phyloP scores from a whole-genome alignment of 2,797 vertebrate genomes.

The Carduelis carduelis region DNA sequence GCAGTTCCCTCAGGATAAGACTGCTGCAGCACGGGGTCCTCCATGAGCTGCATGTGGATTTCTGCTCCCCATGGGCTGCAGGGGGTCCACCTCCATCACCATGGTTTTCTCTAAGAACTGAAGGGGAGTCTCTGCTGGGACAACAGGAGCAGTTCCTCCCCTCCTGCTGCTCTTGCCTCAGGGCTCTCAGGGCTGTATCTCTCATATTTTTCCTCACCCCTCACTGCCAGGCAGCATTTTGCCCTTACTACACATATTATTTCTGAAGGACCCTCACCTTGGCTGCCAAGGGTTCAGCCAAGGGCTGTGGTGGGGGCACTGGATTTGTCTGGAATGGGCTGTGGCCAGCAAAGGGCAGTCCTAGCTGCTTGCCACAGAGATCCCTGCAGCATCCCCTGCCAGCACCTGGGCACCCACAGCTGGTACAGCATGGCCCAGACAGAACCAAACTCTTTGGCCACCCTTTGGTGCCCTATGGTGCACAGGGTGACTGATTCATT shows the following conservation, averaged over 20 bases:
- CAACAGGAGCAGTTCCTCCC: background rate
- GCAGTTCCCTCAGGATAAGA: background rate
- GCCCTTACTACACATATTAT: background rate
- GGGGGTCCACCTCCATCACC: background rate
- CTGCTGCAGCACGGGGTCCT: background rate
- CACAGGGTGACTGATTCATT: background rate
- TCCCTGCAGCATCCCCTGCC: background rate
- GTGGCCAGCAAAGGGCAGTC: background rate
- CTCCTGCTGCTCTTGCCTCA: background rate
- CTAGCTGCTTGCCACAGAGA: background rate
- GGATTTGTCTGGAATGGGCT: rapidly evolving
- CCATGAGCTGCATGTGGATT: background rate
- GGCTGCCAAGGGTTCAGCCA: background rate
- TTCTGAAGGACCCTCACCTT: rapidly evolving
- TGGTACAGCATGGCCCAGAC: rapidly evolving
- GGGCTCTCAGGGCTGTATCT: background rate
- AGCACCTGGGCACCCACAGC: background rate
- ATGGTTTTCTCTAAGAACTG: background rate
- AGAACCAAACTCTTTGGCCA: background rate
- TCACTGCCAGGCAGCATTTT: background rate
- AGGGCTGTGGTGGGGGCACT: rapidly evolving
- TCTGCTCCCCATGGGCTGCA: background rate
- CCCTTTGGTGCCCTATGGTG: rapidly evolving
- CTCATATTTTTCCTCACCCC: background rate
- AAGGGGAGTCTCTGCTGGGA: background rate